Base-by-base conservation (phyloP, 2,888 invertebrate species). In the Pogonocherus hispidulus region DNA sequence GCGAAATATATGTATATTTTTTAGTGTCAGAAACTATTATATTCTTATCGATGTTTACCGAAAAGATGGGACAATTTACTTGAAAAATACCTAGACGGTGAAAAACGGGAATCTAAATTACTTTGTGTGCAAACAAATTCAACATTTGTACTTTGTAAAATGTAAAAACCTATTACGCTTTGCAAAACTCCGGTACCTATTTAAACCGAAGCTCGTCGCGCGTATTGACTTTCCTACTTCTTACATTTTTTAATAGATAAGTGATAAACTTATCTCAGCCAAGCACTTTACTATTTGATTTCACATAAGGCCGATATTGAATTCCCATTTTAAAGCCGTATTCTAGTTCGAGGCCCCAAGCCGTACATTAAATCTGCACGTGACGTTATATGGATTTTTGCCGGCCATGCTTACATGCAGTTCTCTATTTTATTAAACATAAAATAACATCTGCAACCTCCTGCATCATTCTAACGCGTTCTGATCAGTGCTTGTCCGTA, bases 371-470 rank as follows among this genome's bases (percentile, higher is more conserved):
- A 57, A 46, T 57, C 27, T 22, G 57, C 44, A 41, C 44, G 46
- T 57, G 56, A 56, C 22, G 22, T 41, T 19, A 11, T 56, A 23
- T 23, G 23, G 44, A 57, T 57, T 46, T 44, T 16, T 44, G 16
- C 8, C 14, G n/a, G 52, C 2, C 6, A 22, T 27, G 27, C n/a
- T 52, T 52, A 16, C 16, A 22, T 22, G 52, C 5, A n/a, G 9
- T 27, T 9, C 52, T n/a, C 16, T 14, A 52, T 2, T 23, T 52
- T 52, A 23, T 27, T 52, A 52, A 52, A 52, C 16, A 52, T 52
- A n/a, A 14, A 52, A 52, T 23, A 27, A 27, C 41, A 14, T 41
- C 2, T 41, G 27, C 27, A 27, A 27, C 27, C 27, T 27, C 27
- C 27, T 27, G 8, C 27, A 11, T 2, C 3, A 9, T 32, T 8